Base-by-base conservation (phyloP, 2,888 invertebrate species). In the Chrysolina haemoptera region DNA sequence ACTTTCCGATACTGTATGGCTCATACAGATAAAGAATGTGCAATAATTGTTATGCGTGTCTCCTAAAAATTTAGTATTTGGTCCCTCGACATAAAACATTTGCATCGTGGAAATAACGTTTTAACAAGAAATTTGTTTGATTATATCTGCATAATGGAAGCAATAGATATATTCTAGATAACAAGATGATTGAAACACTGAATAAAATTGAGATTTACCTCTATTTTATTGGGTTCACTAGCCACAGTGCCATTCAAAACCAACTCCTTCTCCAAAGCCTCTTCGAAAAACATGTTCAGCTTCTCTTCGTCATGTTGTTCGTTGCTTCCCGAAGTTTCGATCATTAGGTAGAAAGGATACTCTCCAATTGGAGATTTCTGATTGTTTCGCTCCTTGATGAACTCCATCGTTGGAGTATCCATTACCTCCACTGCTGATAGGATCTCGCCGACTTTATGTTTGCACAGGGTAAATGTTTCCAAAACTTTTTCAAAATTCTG, bases 371-470 rank as follows among this genome's bases (percentile, higher is more conserved):
- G 93, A 50, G 92, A 90, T 69, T 87, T 88, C 50, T 93, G 81
- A 4, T 90, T 90, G 50, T 92, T 90, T 82, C 93, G 91, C 48
- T 90, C 86, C 6, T 90, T 89, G 0, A 93, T 92, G 68, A 91
- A 89, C 18, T 90, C 90, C 84, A 98, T 90, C 0, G 96, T 92
- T 35, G 88, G 87, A 14, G 89, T 89, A 88, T 99, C 99, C 79
- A 99, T 94, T 89, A 99, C 93, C 90, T 99, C 99, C 88, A 96
- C 97, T 0, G 98, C 96, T 5, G 98, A 98, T 62, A 99, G 87
- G 79, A 97, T 96, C 89, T 98, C 98, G 0, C 94, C 95, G 20
- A 98, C 89, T 27, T 92, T 91, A 0, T 87, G 87, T 86, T 94
- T 95, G 0, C 97, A 95, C 74, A 92, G 89, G 78, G 91, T 89